These are phyloP conservation scores for Notodonta dromedarius DNA, from an alignment of 2,888 invertebrate genomes.

Conservation along the genomic window DNA sequence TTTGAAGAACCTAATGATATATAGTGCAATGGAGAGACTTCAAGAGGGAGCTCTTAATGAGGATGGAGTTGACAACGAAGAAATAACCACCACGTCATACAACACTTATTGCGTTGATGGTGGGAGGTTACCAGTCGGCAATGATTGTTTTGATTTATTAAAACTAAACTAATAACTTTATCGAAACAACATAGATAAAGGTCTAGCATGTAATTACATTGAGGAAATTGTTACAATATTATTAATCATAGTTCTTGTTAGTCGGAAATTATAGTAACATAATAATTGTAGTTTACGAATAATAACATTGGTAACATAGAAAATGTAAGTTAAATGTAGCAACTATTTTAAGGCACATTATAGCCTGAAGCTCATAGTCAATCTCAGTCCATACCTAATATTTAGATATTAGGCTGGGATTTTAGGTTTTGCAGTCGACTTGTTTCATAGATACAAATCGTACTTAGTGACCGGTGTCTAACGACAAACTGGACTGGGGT, in stretches of 20 bases:
- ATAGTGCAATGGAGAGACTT: too few species aligned
- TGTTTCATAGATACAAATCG: too few species aligned
- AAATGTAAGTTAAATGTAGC: not conserved
- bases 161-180: not conserved
- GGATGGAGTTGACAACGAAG: too few species aligned
- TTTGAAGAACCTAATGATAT: too few species aligned
- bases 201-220: slow-evolving; percentile 2
- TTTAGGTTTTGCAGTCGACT: too few species aligned
- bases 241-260: slow-evolving; percentile 1
- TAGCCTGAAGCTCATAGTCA: not conserved
- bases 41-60: too few species aligned
- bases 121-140: not conserved
- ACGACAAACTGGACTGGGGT: too few species aligned
- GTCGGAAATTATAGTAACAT: not conserved
- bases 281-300: not conserved
- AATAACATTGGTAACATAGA: not conserved
- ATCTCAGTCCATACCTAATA: not conserved
- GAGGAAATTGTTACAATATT: not conserved
- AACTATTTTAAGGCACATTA: too few species aligned
- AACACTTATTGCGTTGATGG: not conserved
- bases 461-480: too few species aligned
- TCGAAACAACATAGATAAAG: not conserved
- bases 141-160: slow-evolving; percentile 1
- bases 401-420: too few species aligned
- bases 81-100: too few species aligned